phyloP scores from a whole-genome alignment of 2,797 vertebrate genomes.

The Chaunax sp. region DNA sequence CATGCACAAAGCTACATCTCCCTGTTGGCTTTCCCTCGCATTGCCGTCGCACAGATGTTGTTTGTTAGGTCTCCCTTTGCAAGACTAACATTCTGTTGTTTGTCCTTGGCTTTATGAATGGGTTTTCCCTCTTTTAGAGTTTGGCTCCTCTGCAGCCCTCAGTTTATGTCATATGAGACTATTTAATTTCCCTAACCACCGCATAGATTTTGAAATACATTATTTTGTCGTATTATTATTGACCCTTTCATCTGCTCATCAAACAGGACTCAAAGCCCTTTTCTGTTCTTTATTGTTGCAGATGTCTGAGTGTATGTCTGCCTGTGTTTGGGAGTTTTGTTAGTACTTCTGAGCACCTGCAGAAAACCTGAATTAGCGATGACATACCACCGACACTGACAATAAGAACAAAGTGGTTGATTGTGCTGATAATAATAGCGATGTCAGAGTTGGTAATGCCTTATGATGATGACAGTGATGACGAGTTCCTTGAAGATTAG shows the following conservation, averaged over 20 bases:
- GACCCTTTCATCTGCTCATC: conserved; percentile 7
- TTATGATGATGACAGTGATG: conserved; percentile 17
- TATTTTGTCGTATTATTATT: neutral
- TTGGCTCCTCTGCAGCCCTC: neutral
- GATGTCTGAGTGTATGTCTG: neutral
- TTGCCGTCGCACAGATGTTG: conserved; percentile 13
- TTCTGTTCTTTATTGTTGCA: conserved; percentile 2
- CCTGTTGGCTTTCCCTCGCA: conserved; percentile 9
- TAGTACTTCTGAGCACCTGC: neutral
- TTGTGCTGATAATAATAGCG: conserved; percentile 29
- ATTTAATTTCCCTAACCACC: no score
- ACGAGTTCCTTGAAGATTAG: conserved; percentile 10
- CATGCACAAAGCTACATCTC: conserved; percentile 29
- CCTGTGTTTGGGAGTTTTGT: conserved; percentile 2
- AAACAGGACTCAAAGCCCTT: conserved; percentile 5
- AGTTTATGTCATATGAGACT: no score
- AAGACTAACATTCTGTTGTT: conserved; percentile 11
- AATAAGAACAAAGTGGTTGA: conserved; percentile 27
- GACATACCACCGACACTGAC: conserved; percentile 12
- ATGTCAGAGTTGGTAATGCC: conserved; percentile 35
- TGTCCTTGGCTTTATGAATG: conserved; percentile 3
- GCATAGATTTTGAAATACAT: conserved; percentile 1
- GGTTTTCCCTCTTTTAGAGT: conserved; percentile 4
- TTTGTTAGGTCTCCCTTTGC: conserved; percentile 4
- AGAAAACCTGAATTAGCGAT: conserved; percentile 7